These are phyloP conservation scores for Tachuris rubrigastra DNA, from an alignment of 2,113 vertebrate species.

Conservation along the genomic window DNA sequence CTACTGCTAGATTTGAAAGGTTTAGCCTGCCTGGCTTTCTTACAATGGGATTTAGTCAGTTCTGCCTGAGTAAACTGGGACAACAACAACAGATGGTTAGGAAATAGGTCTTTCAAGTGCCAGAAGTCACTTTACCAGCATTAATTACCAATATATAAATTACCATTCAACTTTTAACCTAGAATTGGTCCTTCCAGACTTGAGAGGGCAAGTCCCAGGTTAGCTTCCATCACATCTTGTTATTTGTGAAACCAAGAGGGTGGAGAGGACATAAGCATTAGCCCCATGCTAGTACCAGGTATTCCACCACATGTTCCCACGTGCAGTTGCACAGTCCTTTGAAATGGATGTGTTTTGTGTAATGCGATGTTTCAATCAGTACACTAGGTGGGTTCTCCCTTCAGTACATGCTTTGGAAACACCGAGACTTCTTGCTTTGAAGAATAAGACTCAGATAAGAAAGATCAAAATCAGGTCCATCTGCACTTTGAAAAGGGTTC, in stretches of 20 bases:
- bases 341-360: background rate
- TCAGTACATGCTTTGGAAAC: background rate
- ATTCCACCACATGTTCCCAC: background rate
- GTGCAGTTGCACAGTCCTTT: background rate
- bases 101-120: background rate
- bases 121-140: background rate
- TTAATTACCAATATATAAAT: background rate
- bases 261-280: background rate
- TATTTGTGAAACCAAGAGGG: background rate
- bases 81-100: background rate
- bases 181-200: background rate
- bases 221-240: background rate
- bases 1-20: background rate
- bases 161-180: background rate
- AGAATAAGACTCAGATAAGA: background rate
- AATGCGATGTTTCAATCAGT: background rate
- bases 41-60: background rate
- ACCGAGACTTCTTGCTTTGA: background rate
- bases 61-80: background rate
- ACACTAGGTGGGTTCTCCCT: background rate
- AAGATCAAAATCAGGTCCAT: background rate
- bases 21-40: background rate
- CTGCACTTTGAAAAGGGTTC: background rate
- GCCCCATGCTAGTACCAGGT: background rate
- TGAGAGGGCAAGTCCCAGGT: background rate